Conservation (phyloP, 2,113 vertebrate species). For the Podocnemis expansa region DNA sequence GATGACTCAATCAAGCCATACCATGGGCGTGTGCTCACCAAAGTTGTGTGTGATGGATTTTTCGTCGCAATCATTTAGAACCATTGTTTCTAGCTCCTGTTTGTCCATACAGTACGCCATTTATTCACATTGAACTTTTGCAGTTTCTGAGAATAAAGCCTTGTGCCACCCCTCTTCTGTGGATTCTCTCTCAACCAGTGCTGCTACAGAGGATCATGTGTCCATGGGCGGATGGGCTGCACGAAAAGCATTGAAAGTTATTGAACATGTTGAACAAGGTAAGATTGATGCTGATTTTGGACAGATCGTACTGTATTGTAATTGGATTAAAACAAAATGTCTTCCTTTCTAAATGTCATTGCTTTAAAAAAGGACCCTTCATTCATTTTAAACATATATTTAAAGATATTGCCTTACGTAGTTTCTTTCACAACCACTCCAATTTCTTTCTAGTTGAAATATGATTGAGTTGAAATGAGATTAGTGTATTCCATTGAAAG, state of each 20-base stretch:
- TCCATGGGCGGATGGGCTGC: constrained; percentile 99
- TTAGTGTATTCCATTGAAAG: background rate
- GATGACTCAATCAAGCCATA: background rate
- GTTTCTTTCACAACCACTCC: background rate
- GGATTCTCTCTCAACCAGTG: constrained; percentile 97
- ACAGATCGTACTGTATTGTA: background rate
- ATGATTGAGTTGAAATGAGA: background rate
- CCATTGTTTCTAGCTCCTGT: background rate
- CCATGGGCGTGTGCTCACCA: fast-evolving
- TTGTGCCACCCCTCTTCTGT: constrained; percentile 97
- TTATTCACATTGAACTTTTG: constrained; percentile 46
- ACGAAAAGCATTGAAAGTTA: constrained; percentile 92
- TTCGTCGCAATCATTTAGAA: background rate
- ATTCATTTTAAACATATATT: background rate
- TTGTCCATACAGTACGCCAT: background rate
- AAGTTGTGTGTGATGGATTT: background rate
- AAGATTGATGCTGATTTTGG: constrained; percentile 1
- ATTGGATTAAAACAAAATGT: background rate
- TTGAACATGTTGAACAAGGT: constrained; percentile 98
- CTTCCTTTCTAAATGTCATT: background rate
- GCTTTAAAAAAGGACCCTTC: background rate
- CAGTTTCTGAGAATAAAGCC: constrained; percentile 98
- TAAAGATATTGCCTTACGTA: background rate
- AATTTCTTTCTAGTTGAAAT: background rate
- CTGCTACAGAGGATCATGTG: constrained; percentile 96